Conservation (phyloP, 1,140 invertebrate genomes). For the Artemia franciscana region DNA sequence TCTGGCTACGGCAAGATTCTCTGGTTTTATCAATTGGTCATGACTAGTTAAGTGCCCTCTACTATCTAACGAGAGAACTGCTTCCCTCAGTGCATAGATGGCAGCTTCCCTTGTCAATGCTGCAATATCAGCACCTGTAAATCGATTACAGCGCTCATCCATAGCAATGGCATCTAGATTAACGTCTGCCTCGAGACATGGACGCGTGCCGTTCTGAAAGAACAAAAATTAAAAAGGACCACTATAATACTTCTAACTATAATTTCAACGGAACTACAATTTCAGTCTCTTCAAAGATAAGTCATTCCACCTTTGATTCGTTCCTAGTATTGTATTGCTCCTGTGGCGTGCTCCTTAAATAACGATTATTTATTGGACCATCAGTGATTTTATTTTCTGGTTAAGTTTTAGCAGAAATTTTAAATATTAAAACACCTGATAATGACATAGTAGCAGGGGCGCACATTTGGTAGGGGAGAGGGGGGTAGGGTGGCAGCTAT, state of each 20-base stretch:
- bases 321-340: conserved; percentile 2
- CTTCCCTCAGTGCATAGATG: conserved; percentile 42
- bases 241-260: background rate
- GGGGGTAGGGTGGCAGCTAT: too few species aligned
- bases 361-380: too few species aligned
- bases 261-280: background rate
- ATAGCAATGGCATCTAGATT: conserved; percentile 38
- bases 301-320: background rate
- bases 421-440: too few species aligned
- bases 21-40: conserved; percentile 23
- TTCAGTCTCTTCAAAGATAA: background rate
- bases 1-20: conserved; percentile 24
- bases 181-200: conserved; percentile 47
- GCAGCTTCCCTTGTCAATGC: conserved; percentile 62
- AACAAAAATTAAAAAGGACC: conserved; percentile 1
- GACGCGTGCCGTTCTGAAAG: conserved; percentile 43
- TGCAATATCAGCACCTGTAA: conserved; percentile 76
- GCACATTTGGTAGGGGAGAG: too few species aligned
- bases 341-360: background rate
- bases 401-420: too few species aligned
- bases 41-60: conserved; percentile 12
- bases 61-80: conserved; percentile 22
- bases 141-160: conserved; percentile 43
- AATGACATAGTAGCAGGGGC: too few species aligned
- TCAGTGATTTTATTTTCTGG: too few species aligned